A percentile compares a stretch with the other conserved stretches of the same genome.
These are phyloP conservation scores for Xyrauchen texanus DNA, from an alignment of 2,113 vertebrate genomes.

Conservation along the genomic window DNA sequence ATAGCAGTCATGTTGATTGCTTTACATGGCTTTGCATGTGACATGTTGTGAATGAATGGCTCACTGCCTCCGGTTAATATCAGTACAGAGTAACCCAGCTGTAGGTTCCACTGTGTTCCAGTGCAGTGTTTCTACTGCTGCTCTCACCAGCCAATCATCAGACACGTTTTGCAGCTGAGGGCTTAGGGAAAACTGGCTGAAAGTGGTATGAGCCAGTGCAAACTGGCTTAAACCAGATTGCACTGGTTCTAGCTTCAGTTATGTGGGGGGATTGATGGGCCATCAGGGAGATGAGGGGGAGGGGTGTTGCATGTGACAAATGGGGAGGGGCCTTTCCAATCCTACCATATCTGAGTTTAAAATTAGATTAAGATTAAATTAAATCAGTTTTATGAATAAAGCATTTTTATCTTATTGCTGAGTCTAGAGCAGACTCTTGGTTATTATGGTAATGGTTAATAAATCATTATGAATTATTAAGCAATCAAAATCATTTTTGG, in stretches of 20 bases:
- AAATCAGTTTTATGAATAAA: no score
- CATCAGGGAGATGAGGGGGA: constrained; percentile 43
- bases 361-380: background rate
- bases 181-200: constrained; percentile 70
- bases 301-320: constrained; percentile 15
- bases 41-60: constrained; percentile 7
- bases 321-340: constrained; percentile 27
- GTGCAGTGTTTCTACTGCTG: constrained; percentile 66
- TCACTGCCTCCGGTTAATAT: constrained; percentile 33
- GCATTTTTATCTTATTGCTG: no score
- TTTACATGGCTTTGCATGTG: constrained; percentile 5
- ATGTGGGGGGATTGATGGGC: constrained; percentile 57
- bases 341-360: constrained; percentile 35
- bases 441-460: no score
- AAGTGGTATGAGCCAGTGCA: constrained; percentile 68
- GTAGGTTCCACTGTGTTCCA: constrained; percentile 7
- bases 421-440: no score
- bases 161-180: constrained; percentile 64
- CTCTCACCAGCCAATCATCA: constrained; percentile 62
- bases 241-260: constrained; percentile 66
- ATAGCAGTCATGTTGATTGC: background rate
- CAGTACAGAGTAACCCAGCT: constrained; percentile 15
- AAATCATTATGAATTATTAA: constrained; percentile 11
- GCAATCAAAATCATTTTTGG: background rate
- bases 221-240: constrained; percentile 69